Conservation (phyloP, 1,140 invertebrate genomes). For the Lepeophtheirus salmonis region DNA sequence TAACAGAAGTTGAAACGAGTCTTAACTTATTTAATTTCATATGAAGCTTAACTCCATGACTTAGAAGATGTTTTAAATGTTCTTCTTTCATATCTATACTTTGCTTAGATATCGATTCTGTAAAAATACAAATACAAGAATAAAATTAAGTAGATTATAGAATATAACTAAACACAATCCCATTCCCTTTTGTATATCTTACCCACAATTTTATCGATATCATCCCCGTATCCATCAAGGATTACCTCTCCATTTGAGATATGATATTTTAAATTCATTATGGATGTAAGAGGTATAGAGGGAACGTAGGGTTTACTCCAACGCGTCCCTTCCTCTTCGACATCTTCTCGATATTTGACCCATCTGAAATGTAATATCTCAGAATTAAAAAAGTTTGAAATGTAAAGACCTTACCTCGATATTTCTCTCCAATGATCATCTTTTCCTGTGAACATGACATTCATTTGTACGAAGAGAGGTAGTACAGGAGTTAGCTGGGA, state of each 20-base stretch:
- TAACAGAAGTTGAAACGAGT: background rate
- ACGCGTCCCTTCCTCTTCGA: slow-evolving; percentile 31
- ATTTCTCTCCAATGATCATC: slow-evolving; percentile 11
- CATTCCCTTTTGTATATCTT: no score
- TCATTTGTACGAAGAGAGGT: slow-evolving; percentile 15
- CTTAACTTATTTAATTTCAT: slow-evolving; percentile 6
- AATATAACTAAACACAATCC: no score
- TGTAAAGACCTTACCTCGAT: background rate
- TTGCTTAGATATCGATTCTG: background rate
- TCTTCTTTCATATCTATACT: background rate
- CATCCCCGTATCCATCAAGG: slow-evolving; percentile 1
- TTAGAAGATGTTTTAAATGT: slow-evolving; percentile 1
- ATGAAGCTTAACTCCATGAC: slow-evolving; percentile 2
- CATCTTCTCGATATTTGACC: slow-evolving; percentile 34
- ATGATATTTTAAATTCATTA: slow-evolving; percentile 9
- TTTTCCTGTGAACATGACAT: background rate
- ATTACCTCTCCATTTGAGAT: background rate
- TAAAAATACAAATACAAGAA: background rate
- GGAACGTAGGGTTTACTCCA: slow-evolving; percentile 33
- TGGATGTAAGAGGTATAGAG: slow-evolving; percentile 20
- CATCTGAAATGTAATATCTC: slow-evolving; percentile 23
- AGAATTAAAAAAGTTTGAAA: background rate
- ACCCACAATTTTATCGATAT: slow-evolving; percentile 8
- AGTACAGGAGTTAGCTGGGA: slow-evolving; percentile 1
- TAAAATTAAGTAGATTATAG: background rate